Conservation (phyloP, 2,797 vertebrate species). For the Austrolebias charrua region DNA sequence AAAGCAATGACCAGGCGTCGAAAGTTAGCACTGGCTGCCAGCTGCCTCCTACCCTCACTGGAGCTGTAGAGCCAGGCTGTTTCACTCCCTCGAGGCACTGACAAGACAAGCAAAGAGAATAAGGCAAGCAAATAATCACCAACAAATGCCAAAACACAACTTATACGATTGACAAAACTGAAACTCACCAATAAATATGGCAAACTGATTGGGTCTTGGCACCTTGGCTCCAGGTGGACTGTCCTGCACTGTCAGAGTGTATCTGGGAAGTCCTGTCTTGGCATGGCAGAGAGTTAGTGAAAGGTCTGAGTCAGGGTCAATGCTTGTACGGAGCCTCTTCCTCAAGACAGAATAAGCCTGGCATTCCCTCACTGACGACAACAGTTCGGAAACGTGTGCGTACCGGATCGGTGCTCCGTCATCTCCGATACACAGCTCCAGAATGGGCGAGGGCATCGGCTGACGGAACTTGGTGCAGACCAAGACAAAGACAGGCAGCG, state of each 20-base stretch:
- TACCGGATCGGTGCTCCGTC: slow-evolving; percentile 79
- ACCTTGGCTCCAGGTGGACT: slow-evolving; percentile 79
- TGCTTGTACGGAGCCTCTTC: slow-evolving; percentile 84
- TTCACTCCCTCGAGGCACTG: slow-evolving; percentile 95
- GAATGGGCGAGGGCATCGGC: slow-evolving; percentile 72
- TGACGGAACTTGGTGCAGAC: slow-evolving; percentile 94
- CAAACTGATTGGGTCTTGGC: slow-evolving; percentile 87
- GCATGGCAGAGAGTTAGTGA: slow-evolving; percentile 86
- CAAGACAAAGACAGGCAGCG: slow-evolving; percentile 88
- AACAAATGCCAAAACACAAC: slow-evolving; percentile 3
- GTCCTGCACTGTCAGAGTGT: slow-evolving; percentile 91
- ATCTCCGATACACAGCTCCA: slow-evolving; percentile 81
- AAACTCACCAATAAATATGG: slow-evolving; percentile 94
- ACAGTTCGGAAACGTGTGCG: slow-evolving; percentile 70
- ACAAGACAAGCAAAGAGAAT: neutral
- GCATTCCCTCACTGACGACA: slow-evolving; percentile 84
- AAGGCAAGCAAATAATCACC: neutral
- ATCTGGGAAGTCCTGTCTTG: slow-evolving; percentile 84
- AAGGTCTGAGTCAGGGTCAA: slow-evolving; percentile 64
- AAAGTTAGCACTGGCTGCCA: slow-evolving; percentile 88
- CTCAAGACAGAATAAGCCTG: slow-evolving; percentile 90
- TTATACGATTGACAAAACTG: neutral
- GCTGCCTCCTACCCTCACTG: slow-evolving; percentile 86
- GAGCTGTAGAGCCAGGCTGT: slow-evolving; percentile 94
- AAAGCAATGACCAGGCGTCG: slow-evolving; percentile 85